Percentiles rank a stretch among this genome's conserved stretches.
phyloP scores from a whole-genome alignment of 2,113 vertebrate genomes.

The Fulmarus glacialis region DNA sequence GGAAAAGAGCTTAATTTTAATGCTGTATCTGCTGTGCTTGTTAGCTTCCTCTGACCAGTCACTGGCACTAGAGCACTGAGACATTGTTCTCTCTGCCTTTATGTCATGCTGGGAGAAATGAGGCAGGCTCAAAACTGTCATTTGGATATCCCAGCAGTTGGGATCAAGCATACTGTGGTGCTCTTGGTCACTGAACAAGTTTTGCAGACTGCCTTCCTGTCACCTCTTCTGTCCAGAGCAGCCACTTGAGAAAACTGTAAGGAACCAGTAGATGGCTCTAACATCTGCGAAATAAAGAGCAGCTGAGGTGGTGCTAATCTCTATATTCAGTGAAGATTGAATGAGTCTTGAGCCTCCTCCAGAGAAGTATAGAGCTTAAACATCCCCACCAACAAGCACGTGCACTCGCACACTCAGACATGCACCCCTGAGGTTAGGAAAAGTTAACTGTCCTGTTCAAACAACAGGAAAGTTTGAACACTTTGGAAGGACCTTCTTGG shows the following conservation, averaged over 20 bases:
- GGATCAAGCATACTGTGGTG: not conserved
- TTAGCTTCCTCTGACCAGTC: not conserved
- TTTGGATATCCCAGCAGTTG: not conserved
- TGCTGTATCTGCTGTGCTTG: fast-evolving
- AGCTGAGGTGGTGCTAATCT: not conserved
- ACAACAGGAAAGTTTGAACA: fast-evolving
- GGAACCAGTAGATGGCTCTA: slow-evolving; percentile 40
- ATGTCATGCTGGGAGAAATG: not conserved
- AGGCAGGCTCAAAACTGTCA: not conserved
- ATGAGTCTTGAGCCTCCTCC: not conserved
- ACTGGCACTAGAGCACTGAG: not conserved
- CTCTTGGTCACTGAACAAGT: not conserved
- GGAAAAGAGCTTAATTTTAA: not conserved
- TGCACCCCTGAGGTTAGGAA: fast-evolving
- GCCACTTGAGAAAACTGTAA: not conserved
- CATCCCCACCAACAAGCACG: fast-evolving
- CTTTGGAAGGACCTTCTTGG: not conserved
- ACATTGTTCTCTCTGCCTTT: too few relatives aligned
- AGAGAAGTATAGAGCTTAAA: not conserved
- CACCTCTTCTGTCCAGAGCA: not conserved
- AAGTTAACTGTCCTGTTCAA: not conserved
- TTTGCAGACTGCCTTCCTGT: not conserved
- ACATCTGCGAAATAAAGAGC: not conserved
- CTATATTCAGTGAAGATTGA: not conserved
- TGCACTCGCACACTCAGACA: fast-evolving